Base-by-base conservation (phyloP, 2,113 vertebrate genomes). In the Thinocorus orbignyianus region DNA sequence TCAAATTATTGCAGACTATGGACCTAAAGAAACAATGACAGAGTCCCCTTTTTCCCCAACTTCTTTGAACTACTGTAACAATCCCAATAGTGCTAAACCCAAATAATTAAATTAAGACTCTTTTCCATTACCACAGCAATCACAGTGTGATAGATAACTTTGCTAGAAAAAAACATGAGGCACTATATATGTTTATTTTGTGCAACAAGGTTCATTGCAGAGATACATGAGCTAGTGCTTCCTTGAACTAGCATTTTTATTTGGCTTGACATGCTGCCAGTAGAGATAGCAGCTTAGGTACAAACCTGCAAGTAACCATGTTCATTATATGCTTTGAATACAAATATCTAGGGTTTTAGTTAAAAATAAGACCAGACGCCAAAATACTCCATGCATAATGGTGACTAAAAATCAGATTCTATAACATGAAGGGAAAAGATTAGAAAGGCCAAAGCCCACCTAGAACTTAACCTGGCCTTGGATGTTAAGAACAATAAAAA, bases 101-200 rank as follows among this genome's bases (percentile, higher is more conserved):
- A 70, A 48, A 35, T 76, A 71, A 88, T 55, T 71, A 65, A 39
- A 15, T 33, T 48, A 2, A 35, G 13, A 82, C 55, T 79, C 17
- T 66, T 86, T 88, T 85, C 52, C 39, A 46, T 62, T 62, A 85
- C 37, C 42, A 74, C 31, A 85, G 69, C 61, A 90, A 87, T 84
- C 55, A 83, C 30, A 55, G n/a, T 54, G 8, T 64, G 52, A 64
- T 11, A 78, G 17, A 69, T 69, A 58, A n/a, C 4, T 89, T 70
- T 70, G 42, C 31, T 58, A 31, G 24, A 41, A 80, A 74, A 74
- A 71, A 73, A 41, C 16, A 57, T 2, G 20, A 87, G 37, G 28
- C 49, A 23, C 20, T 64, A 35, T 35, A 30, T 48, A 64, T 6
- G 25, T 55, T 68, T 77, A 9, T 30, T 65, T 48, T 64, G 72